Percentiles rank a stretch among this genome's conserved stretches.
Conservation (phyloP, 2,113 vertebrate genomes). For the Apeltes quadracus region DNA sequence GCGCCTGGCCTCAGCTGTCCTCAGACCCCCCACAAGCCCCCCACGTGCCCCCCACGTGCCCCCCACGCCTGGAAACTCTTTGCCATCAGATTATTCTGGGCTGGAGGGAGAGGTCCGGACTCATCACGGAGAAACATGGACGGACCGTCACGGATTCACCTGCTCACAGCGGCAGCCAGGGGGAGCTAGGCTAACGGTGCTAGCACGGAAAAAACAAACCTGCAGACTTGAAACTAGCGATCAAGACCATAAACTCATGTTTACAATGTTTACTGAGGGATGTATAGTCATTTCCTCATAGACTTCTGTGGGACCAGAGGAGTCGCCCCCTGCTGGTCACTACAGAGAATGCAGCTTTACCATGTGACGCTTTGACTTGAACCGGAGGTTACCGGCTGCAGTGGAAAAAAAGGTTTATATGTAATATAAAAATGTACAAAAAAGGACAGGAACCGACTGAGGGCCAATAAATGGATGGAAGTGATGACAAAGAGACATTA, state of each 20-base stretch:
- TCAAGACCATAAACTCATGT: too few species aligned
- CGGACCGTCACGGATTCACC: slow-evolving; percentile 43
- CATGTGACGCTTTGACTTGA: not conserved
- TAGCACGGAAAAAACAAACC: not conserved
- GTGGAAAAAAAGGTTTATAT: not conserved
- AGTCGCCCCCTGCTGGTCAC: not conserved
- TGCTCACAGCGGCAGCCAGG: slow-evolving; percentile 28
- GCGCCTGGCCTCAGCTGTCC: slow-evolving; percentile 77
- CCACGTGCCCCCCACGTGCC: not conserved
- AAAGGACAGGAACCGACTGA: not conserved
- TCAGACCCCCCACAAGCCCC: not conserved
- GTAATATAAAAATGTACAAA: not conserved
- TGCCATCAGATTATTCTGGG: slow-evolving; percentile 74
- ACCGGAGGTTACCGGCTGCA: not conserved
- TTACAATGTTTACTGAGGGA: too few species aligned
- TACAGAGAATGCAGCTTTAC: not conserved
- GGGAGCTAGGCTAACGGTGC: not conserved
- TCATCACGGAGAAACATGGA: slow-evolving; percentile 72
- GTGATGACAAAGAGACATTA: not conserved
- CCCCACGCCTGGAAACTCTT: slow-evolving; percentile 59
- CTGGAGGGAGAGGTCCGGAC: slow-evolving; percentile 42
- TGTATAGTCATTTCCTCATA: too few species aligned
- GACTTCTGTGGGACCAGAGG: not conserved
- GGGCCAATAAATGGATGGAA: not conserved
- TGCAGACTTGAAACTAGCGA: not conserved